Evolutionary conservation across 2,113 vertebrate genomes (phyloP), one percentile per base, ranked within the genome.

Genomic region (Notarius quadriscutis): DNA sequence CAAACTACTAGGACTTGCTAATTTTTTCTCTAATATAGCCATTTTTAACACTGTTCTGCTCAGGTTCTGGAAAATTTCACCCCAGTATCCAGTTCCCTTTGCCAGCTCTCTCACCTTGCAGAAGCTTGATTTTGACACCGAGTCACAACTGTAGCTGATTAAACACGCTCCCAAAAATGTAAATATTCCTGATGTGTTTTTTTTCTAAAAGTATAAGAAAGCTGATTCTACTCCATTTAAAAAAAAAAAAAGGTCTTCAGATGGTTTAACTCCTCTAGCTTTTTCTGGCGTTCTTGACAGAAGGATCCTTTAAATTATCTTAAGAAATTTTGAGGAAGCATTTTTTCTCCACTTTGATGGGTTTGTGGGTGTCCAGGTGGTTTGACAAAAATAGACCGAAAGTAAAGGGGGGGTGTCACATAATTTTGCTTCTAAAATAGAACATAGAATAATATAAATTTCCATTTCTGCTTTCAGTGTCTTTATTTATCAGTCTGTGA

Each of bases 381-480:
- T 81, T 55, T 53, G 8, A 81, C 1, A 30, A 41, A 81, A 81
- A 80, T 30, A 58, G 55, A 80, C 51, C 1, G 20, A 27, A 58
- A 58, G 53, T 57, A 55, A 81, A 41, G 5, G 9, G 60, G 57
- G 48, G n/a, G n/a, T n/a, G n/a, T 48, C 18, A 22, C 34, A 62
- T 41, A 14, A 12, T 81, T 81, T 30, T 62, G 17, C 2, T 62
- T 25, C 79, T 41, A 81, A 60, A 81, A 22, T 60, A 41, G 30
- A 58, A 60, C 69, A 60, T 48, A 58, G 41, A 41, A 41, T 20
- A 58, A 74, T 58, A 20, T 1, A 69, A 57, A 58, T 74, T 74
- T 50, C 15, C 12, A 17, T 80, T 53, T 85, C 83, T 81, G 20
- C n/a, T 74, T 85, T 82, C 69, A 88, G 87, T 55, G 1, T 27